Evolutionary conservation across 2,888 invertebrate species (phyloP).

Genomic region (Lepeophtheirus nordmannii): DNA sequence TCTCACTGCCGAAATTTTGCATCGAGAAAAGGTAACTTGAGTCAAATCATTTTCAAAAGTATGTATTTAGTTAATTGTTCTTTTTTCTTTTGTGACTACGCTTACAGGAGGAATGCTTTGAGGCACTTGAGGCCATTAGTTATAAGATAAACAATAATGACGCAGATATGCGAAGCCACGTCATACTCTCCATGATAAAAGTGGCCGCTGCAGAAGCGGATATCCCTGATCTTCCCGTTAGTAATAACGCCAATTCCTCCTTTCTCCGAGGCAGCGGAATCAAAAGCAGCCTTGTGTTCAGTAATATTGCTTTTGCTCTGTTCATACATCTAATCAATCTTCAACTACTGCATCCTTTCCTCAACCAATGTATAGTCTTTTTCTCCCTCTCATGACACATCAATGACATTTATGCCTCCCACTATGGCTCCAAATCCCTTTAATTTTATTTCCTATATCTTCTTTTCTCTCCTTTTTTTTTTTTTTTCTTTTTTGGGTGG

Average conservation of each 20-base stretch:
- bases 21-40: slow-evolving; percentile 28
- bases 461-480: no score
- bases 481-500: no score
- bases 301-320: no score
- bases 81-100: background rate
- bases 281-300: background rate
- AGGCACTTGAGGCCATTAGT: slow-evolving; percentile 23
- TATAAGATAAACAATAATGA: slow-evolving; percentile 25
- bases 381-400: no score
- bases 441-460: no score
- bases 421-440: no score
- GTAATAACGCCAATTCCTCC: background rate
- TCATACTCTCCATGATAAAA: slow-evolving; percentile 26
- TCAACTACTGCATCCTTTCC: no score
- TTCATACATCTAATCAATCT: no score
- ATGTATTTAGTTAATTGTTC: background rate
- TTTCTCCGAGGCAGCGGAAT: background rate
- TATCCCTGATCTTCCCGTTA: slow-evolving; percentile 13
- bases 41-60: background rate
- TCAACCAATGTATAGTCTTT: no score
- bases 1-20: slow-evolving; percentile 27
- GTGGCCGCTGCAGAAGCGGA: slow-evolving; percentile 40
- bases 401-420: background rate
- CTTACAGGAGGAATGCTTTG: slow-evolving; percentile 26
- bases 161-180: slow-evolving; percentile 24